Conservation (phyloP, 35 echinoderm and acorn worm species). For the Hemicentrotus pulcherrimus region DNA sequence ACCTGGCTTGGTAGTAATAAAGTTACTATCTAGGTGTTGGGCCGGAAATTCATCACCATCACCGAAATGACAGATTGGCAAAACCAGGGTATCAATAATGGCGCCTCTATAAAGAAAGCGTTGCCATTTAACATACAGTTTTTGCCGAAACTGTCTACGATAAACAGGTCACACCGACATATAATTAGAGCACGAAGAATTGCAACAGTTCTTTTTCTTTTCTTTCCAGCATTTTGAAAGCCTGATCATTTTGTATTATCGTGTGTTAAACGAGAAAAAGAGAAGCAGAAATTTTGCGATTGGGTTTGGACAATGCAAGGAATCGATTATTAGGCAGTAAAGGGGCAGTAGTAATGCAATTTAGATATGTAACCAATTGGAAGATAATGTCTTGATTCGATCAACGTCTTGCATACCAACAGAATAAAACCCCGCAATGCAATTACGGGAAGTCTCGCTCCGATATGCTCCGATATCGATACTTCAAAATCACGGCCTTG, state of each 20-base stretch:
- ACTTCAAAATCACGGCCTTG: not conserved
- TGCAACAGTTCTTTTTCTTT: not conserved
- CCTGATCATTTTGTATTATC: not conserved
- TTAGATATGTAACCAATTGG: conserved; percentile 25
- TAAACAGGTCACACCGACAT: not conserved
- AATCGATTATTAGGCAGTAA: conserved; percentile 24
- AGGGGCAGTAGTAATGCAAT: not conserved
- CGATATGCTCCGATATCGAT: conserved; percentile 6
- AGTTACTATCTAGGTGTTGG: not conserved
- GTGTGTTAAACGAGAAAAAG: not conserved
- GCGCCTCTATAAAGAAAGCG: not conserved
- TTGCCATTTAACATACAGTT: not conserved
- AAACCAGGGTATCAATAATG: conserved; percentile 19
- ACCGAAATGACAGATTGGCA: not conserved
- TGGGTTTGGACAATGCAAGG: not conserved
- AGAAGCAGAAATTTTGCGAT: not conserved
- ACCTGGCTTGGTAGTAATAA: not conserved
- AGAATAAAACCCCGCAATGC: not conserved
- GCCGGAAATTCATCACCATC: not conserved
- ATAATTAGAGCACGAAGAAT: not conserved
- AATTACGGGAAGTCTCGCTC: conserved; percentile 9
- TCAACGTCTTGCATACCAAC: not conserved
- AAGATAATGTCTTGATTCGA: conserved; percentile 40
- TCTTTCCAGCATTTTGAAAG: not conserved
- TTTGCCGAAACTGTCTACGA: not conserved